Conservation (phyloP, 2,888 invertebrate species). For the Branchellion lobata region DNA sequence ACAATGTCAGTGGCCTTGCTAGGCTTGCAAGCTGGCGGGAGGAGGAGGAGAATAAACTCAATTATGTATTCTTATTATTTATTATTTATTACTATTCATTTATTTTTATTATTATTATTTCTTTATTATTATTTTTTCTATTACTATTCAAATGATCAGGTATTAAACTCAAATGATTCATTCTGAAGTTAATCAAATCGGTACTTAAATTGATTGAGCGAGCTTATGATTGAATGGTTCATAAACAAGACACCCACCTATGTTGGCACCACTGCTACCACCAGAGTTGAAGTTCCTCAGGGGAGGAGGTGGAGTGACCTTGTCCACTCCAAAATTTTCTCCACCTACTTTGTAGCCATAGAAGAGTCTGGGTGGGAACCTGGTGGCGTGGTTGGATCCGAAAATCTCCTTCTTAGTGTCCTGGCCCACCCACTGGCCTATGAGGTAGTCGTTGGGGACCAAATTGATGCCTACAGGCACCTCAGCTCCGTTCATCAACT, state of each 20-base stretch:
- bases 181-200: too few species aligned
- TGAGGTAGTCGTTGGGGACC: background rate
- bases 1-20: background rate
- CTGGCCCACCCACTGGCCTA: slow-evolving; percentile 7
- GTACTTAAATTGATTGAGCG: too few species aligned
- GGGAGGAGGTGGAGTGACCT: background rate
- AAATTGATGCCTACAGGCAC: background rate
- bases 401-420: background rate
- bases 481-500: background rate
- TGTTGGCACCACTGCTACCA: background rate
- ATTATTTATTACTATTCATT: too few species aligned
- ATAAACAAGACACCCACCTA: background rate
- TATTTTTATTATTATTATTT: background rate
- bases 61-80: too few species aligned
- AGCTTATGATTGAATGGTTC: too few species aligned
- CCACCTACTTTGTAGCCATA: slow-evolving; percentile 4
- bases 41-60: too few species aligned
- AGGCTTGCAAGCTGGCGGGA: background rate
- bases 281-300: too few species aligned
- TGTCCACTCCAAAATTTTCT: background rate
- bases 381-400: background rate
- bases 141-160: too few species aligned
- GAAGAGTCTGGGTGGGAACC: background rate
- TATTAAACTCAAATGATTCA: too few species aligned
- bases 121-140: too few species aligned